Evolutionary conservation across 1,140 invertebrate species (phyloP).

Genomic region (Aphelenchoides avenae): DNA sequence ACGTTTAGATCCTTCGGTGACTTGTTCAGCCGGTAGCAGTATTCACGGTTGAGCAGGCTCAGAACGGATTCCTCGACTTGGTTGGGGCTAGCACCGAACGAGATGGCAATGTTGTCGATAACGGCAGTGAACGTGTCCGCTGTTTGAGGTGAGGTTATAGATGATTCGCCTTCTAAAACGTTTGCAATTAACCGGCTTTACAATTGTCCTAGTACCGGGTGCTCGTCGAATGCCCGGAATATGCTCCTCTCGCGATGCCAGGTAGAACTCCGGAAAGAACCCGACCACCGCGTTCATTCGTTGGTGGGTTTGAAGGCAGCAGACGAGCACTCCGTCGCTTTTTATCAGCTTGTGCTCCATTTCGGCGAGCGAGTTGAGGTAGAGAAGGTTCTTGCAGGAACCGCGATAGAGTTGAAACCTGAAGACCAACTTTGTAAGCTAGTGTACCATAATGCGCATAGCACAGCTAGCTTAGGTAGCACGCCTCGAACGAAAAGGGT

Average conservation of each 20-base stretch:
- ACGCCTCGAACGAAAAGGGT: too few species aligned
- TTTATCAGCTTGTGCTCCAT: constrained; percentile 11
- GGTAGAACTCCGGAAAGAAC: constrained; percentile 27
- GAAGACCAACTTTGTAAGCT: too few species aligned
- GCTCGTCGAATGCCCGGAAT: constrained; percentile 20
- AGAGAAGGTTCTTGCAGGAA: constrained; percentile 18
- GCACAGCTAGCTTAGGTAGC: too few species aligned
- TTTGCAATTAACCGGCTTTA: constrained; percentile 3
- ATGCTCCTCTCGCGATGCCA: constrained; percentile 7
- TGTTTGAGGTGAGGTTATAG: not conserved
- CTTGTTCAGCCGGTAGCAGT: constrained; percentile 21
- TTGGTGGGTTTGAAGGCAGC: constrained; percentile 29
- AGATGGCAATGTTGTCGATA: constrained; percentile 24
- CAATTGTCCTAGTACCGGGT: constrained; percentile 1
- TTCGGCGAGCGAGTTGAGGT: constrained; percentile 10
- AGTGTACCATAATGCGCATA: too few species aligned
- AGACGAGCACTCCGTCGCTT: constrained; percentile 12
- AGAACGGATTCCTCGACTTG: constrained; percentile 20
- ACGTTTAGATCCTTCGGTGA: constrained; percentile 10
- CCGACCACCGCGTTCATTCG: not conserved
- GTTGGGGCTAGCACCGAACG: constrained; percentile 1
- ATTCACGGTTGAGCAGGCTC: constrained; percentile 15
- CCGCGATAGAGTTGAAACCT: constrained; percentile 37
- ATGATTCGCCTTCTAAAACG: constrained; percentile 11
- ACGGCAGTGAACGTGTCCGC: constrained; percentile 27